phyloP scores from a whole-genome alignment of 2,888 invertebrate species.

The Aromia moschata region DNA sequence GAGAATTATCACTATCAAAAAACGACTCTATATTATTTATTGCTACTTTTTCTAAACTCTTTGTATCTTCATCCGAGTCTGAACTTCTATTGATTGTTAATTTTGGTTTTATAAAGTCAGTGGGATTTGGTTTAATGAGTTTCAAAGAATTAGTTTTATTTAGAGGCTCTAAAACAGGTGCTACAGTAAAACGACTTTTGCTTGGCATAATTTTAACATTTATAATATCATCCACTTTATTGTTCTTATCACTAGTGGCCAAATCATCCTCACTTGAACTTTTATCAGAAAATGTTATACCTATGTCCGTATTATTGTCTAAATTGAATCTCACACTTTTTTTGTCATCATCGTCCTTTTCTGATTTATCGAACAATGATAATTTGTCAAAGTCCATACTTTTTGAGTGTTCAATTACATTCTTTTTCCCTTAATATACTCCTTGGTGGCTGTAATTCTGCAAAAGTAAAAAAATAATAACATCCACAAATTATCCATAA shows the following conservation, averaged over 20 bases:
- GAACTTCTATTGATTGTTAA: slow-evolving; percentile 65
- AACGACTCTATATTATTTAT: slow-evolving; percentile 42
- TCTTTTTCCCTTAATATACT: slow-evolving; percentile 73
- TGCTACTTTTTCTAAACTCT: slow-evolving; percentile 52
- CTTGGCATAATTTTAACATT: slow-evolving; percentile 51
- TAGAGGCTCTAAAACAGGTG: slow-evolving; percentile 49
- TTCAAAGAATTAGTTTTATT: slow-evolving; percentile 54
- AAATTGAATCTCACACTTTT: slow-evolving; percentile 79
- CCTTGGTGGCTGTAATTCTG: slow-evolving; percentile 59
- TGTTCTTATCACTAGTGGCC: slow-evolving; percentile 43
- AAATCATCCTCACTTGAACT: slow-evolving; percentile 55
- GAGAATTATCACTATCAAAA: slow-evolving; percentile 43
- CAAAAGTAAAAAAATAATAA: neutral
- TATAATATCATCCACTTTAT: slow-evolving; percentile 50
- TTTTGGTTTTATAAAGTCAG: slow-evolving; percentile 69
- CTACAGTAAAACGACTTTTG: slow-evolving; percentile 54
- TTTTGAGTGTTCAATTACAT: slow-evolving; percentile 56
- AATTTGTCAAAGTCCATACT: slow-evolving; percentile 56
- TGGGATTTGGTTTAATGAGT: slow-evolving; percentile 68
- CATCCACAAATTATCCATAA: no score
- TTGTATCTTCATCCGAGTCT: slow-evolving; percentile 66
- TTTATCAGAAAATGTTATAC: slow-evolving; percentile 60
- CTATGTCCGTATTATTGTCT: slow-evolving; percentile 63
- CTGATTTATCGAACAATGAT: slow-evolving; percentile 51
- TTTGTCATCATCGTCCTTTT: slow-evolving; percentile 74